Evolutionary conservation across 2,113 vertebrate species (phyloP).

Genomic region (Xiphophorus couchianus): DNA sequence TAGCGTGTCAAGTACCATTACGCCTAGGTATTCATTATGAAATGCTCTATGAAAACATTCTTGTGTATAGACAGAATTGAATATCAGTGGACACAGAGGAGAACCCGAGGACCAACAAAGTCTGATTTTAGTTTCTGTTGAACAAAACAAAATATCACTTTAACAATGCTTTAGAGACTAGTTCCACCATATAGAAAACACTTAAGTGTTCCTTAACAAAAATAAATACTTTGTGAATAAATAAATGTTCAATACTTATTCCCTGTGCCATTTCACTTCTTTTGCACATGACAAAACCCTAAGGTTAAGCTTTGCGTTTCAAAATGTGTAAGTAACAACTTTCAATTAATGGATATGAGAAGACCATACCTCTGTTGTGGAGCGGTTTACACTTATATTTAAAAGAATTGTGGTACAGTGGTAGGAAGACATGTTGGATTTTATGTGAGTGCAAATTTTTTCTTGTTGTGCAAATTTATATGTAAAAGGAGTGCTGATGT

Average conservation of each 20-base stretch:
- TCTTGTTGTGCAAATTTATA: not conserved
- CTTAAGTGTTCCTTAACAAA: not conserved
- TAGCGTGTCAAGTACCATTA: too few relatives aligned
- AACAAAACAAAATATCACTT: not conserved
- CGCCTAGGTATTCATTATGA: too few relatives aligned
- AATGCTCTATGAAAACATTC: too few relatives aligned
- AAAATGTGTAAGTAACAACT: too few relatives aligned
- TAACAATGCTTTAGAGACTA: not conserved
- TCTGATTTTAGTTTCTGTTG: not conserved
- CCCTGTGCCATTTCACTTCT: not conserved
- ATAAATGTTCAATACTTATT: constrained; percentile 1
- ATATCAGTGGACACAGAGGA: not conserved
- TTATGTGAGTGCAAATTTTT: not conserved
- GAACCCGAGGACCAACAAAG: too few relatives aligned
- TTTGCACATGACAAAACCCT: not conserved
- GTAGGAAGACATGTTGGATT: not conserved
- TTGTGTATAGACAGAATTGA: too few relatives aligned
- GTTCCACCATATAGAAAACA: not conserved
- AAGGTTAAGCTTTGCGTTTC: not conserved
- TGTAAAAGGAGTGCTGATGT: not conserved
- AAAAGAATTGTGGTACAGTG: not conserved
- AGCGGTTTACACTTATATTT: not conserved
- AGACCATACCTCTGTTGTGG: too few relatives aligned
- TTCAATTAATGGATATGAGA: too few relatives aligned
- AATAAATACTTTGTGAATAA: not conserved